These are phyloP conservation scores for Volucella zonaria DNA, from an alignment of 2,888 invertebrate species.

Conservation along the genomic window DNA sequence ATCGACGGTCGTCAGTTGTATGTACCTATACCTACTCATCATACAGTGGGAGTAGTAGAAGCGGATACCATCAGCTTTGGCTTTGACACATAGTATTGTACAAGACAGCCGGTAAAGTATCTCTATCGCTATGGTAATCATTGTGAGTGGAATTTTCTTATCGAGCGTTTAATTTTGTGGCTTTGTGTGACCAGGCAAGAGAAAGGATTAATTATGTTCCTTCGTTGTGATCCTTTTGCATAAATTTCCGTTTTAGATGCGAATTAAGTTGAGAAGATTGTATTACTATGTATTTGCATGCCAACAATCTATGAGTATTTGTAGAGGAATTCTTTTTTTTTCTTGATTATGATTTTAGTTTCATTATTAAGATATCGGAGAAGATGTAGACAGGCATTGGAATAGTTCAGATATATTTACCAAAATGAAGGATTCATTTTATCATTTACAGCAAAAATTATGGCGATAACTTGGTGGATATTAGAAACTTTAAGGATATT, in stretches of 20 bases:
- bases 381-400: too few relatives aligned
- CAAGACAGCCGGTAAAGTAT: conserved; percentile 15
- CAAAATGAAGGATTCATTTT: too few relatives aligned
- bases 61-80: background rate
- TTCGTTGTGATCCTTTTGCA: conserved; percentile 54
- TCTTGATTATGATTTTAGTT: too few relatives aligned
- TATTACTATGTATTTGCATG: conserved; percentile 12
- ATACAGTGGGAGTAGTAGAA: conserved; percentile 26
- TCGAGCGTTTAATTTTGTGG: conserved; percentile 62
- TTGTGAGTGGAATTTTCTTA: conserved; percentile 59
- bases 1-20: conserved; percentile 22
- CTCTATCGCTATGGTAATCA: conserved; percentile 26
- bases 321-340: too few relatives aligned
- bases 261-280: conserved; percentile 49
- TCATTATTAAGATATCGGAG: too few relatives aligned
- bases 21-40: conserved; percentile 32
- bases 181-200: conserved; percentile 64
- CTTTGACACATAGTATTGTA: too few relatives aligned
- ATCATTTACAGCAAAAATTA: too few relatives aligned
- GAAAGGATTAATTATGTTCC: conserved; percentile 66
- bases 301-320: too few relatives aligned
- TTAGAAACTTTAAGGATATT: too few relatives aligned
- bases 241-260: conserved; percentile 62
- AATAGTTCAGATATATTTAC: too few relatives aligned
- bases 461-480: too few relatives aligned